phyloP scores from a whole-genome alignment of 2,113 vertebrate species.

The Bothrops jararaca region DNA sequence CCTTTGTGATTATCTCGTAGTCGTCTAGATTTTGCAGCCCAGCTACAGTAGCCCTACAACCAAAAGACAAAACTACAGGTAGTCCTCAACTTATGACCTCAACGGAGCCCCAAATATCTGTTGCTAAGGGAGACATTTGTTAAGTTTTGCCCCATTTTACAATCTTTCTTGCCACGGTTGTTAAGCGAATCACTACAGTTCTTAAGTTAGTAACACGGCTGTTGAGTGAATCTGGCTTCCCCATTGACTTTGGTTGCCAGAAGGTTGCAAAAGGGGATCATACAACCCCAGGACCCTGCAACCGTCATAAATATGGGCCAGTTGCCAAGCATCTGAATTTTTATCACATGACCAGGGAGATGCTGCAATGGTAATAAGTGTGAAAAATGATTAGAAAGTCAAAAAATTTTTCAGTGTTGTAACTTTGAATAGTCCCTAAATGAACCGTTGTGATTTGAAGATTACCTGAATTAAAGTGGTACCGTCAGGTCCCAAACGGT shows the following conservation, averaged over 20 bases:
- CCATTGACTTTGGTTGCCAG: neutral
- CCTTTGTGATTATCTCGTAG: neutral
- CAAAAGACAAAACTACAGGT: neutral
- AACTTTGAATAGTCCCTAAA: no score
- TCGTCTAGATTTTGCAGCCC: neutral
- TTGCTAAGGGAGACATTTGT: neutral
- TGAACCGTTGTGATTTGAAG: no score
- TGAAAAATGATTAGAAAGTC: no score
- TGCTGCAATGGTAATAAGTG: no score
- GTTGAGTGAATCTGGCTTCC: neutral
- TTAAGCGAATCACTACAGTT: neutral
- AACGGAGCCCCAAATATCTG: neutral
- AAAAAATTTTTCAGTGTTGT: no score
- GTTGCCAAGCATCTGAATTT: no score
- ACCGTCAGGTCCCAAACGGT: no score
- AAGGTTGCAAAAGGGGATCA: neutral
- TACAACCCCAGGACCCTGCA: no score
- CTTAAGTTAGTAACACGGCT: neutral
- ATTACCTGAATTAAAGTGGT: no score
- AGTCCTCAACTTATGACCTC: neutral
- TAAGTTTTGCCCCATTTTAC: neutral
- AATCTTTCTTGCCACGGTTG: neutral
- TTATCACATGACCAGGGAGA: no score
- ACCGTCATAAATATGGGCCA: no score
- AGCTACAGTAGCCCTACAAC: neutral